Evolutionary conservation across 2,888 invertebrate species (phyloP).

Genomic region (Euplexia lucipara): DNA sequence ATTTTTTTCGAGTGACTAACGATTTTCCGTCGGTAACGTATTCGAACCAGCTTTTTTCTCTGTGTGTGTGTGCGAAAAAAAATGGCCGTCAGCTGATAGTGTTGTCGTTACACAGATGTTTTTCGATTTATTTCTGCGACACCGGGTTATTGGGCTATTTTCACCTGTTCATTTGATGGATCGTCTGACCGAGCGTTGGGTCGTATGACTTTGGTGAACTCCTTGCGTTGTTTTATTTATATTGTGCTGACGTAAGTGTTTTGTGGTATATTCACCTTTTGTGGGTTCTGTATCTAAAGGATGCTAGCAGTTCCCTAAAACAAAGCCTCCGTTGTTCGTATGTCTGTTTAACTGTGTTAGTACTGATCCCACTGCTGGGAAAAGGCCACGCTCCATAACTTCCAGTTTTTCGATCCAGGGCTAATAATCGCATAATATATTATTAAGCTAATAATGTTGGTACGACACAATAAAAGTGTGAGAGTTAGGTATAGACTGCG

Average conservation of each 20-base stretch:
- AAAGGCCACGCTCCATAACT: too few species aligned
- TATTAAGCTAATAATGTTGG: too few species aligned
- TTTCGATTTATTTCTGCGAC: constrained; percentile 68
- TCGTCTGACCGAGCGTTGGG: constrained; percentile 34
- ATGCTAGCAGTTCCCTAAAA: too few species aligned
- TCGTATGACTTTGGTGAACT: constrained; percentile 43
- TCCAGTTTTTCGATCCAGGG: too few species aligned
- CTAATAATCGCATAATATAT: too few species aligned
- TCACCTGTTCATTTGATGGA: constrained; percentile 65
- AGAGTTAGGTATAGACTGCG: too few species aligned
- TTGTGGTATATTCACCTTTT: constrained; percentile 11
- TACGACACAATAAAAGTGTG: too few species aligned
- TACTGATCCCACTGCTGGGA: too few species aligned
- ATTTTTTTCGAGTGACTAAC: constrained; percentile 82
- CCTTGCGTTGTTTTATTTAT: constrained; percentile 37
- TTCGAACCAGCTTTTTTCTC: constrained; percentile 71
- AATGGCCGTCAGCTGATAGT: constrained; percentile 71
- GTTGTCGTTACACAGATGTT: constrained; percentile 67
- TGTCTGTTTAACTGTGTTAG: too few species aligned
- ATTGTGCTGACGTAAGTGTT: constrained; percentile 21
- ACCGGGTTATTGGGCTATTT: constrained; percentile 68
- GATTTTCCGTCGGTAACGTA: constrained; percentile 77
- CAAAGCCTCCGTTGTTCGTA: too few species aligned
- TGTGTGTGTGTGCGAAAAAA: constrained; percentile 67
- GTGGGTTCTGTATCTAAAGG: too few species aligned